Evolutionary conservation across 1,140 invertebrate species (phyloP).

Genomic region (Diorhabda elongata): DNA sequence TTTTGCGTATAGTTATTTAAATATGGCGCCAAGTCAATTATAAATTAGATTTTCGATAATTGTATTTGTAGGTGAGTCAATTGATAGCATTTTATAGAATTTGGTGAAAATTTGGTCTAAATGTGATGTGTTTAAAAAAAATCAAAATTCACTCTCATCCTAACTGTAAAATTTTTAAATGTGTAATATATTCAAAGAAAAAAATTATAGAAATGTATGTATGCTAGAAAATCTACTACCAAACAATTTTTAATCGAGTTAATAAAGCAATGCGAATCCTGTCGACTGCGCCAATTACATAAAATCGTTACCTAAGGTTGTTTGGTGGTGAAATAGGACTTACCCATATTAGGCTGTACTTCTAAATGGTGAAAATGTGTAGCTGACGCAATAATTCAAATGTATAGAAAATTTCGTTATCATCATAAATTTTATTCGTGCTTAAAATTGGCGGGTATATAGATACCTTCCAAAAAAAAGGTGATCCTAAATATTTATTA

Average conservation of each 20-base stretch:
- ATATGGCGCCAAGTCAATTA: neutral
- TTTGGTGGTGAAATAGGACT: neutral
- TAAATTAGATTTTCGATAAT: neutral
- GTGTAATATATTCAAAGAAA: slow-evolving; percentile 4
- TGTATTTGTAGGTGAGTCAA: neutral
- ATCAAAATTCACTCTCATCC: neutral
- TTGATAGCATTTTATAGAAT: neutral
- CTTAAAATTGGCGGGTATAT: slow-evolving; percentile 8
- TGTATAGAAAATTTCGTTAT: slow-evolving; percentile 18
- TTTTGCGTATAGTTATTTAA: neutral
- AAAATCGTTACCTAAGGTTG: neutral
- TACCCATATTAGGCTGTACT: slow-evolving; percentile 31
- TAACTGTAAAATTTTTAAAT: neutral
- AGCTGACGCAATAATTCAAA: slow-evolving; percentile 45
- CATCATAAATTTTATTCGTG: slow-evolving; percentile 8
- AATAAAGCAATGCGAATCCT: too few species aligned
- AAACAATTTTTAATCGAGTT: too few species aligned
- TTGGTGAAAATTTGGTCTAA: neutral
- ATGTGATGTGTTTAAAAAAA: neutral
- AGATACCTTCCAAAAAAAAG: slow-evolving; percentile 9
- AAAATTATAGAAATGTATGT: slow-evolving; percentile 8
- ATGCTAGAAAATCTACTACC: neutral
- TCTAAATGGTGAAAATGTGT: slow-evolving; percentile 44
- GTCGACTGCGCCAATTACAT: too few species aligned
- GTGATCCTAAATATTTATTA: slow-evolving; percentile 15